Evolutionary conservation across 1,140 invertebrate genomes (phyloP).

Genomic region (Doryteuthis pealeii): DNA sequence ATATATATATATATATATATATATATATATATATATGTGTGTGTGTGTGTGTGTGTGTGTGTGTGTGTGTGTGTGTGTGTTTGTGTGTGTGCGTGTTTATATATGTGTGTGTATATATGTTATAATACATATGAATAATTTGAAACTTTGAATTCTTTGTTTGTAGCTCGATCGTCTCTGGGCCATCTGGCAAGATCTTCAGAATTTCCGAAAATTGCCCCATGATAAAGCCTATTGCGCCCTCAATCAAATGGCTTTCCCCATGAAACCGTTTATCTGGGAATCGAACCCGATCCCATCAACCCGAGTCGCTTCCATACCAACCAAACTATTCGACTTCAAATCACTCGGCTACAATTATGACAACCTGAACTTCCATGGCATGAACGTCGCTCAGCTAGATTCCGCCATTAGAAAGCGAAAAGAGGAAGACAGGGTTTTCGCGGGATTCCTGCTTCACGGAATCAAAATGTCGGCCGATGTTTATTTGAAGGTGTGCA

Average conservation of each 20-base stretch:
- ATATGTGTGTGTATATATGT: too few relatives aligned
- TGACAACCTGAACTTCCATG: constrained; percentile 18
- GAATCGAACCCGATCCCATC: constrained; percentile 16
- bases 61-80: too few relatives aligned
- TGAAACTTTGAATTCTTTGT: neutral
- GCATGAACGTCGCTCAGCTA: constrained; percentile 11
- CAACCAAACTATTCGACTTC: constrained; percentile 28
- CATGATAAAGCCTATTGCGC: constrained; percentile 32
- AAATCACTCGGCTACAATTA: constrained; percentile 22
- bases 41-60: too few relatives aligned
- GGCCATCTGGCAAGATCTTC: constrained; percentile 28
- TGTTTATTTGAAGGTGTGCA: constrained; percentile 23
- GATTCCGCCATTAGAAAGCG: constrained; percentile 20
- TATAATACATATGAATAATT: too few relatives aligned
- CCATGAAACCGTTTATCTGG: constrained; percentile 25
- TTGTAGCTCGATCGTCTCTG: constrained; percentile 15
- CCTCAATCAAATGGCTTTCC: constrained; percentile 17
- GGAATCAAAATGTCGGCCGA: constrained; percentile 26
- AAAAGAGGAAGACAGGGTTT: constrained; percentile 24
- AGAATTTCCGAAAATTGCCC: constrained; percentile 25
- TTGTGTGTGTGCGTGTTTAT: too few relatives aligned
- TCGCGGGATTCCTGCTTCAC: constrained; percentile 28
- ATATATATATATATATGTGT: too few relatives aligned
- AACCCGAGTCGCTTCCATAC: constrained; percentile 22
- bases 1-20: too few relatives aligned